Conservation (phyloP, 1,140 invertebrate species). For the Diorhabda sublineata region DNA sequence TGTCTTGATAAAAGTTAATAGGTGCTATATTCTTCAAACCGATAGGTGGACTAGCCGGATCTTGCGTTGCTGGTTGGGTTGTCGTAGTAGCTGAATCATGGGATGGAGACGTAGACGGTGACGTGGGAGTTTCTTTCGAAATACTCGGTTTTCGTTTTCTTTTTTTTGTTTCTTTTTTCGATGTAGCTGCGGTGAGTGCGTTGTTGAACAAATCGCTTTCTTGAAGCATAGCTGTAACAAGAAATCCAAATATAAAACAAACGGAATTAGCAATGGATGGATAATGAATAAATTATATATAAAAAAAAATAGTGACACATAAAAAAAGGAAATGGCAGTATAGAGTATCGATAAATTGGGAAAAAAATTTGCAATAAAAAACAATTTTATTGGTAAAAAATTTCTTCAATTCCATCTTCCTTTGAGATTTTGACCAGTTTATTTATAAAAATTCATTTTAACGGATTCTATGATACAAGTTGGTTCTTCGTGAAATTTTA, state of each 20-base stretch:
- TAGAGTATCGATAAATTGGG: no score
- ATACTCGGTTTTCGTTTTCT: conserved; percentile 66
- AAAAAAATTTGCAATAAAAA: no score
- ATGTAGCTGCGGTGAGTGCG: conserved; percentile 68
- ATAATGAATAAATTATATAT: no score
- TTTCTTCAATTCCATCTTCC: no score
- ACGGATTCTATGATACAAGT: no score
- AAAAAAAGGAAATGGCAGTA: no score
- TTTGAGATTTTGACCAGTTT: no score
- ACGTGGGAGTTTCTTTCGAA: conserved; percentile 56
- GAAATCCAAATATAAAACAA: conserved; percentile 28
- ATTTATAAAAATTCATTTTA: no score
- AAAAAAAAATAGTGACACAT: no score
- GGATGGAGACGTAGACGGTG: conserved; percentile 41
- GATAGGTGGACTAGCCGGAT: conserved; percentile 43
- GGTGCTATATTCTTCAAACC: conserved; percentile 53
- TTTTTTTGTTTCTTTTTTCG: conserved; percentile 72
- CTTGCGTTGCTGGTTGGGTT: conserved; percentile 40
- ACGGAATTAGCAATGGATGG: no score
- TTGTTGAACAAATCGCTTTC: conserved; percentile 93
- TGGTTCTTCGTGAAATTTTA: no score
- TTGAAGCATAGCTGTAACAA: conserved; percentile 70
- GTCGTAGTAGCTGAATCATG: conserved; percentile 45
- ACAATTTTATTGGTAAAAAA: no score
- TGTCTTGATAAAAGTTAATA: conserved; percentile 89